Base-by-base conservation (phyloP, 1,140 invertebrate genomes). In the Meteorus sp. region DNA sequence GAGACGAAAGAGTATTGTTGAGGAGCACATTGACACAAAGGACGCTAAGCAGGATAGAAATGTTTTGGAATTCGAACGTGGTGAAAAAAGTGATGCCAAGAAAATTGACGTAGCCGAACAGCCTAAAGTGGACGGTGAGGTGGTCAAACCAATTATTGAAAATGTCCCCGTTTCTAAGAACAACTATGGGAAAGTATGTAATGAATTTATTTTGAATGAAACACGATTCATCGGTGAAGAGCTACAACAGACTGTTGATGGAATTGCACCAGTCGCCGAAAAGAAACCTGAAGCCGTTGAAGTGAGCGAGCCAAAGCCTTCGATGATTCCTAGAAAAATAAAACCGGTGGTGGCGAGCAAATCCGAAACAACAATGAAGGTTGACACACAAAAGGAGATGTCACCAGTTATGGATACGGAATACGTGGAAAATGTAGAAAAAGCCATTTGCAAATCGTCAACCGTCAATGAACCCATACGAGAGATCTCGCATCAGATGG, bases 251-350 rank as follows among this genome's bases (percentile, higher is more conserved):
- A 23, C 13, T 5, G 20, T 39, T 13, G 33, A 54, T 17, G 33
- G 22, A 8, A n/a, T n/a, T n/a, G 23, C 23, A 33, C 9, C 9
- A 15, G 41, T 47, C 37, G 11, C 19, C 22, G 39, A 51, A 27
- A 8, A 11, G 27, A 51, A 31, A 15, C 29, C 31, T 6, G 31
- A 58, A 58, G 13, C 29, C 5, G 33, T 35, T 19, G 33, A 57
- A 62, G 19, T 53, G 37, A 15, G 29, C 43, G 47, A 43, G 7
- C 13, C 7, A 1, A 48, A 53, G 13, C 44, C 51, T 7, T 55
- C 60, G 5, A 33, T 59, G 54, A 59, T 60, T 22, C 57, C 61
- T 2, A 33, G 52, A 4, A 59, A 59, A 45, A 57, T 59, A 19
- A 53, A 51, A 23, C 22, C 39, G 15, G 61, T 56, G 27, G 17